Percentiles rank a stretch among this genome's conserved stretches.
These are phyloP conservation scores for Argyrosomus japonicus DNA, from an alignment of 2,113 vertebrate species.

Conservation along the genomic window DNA sequence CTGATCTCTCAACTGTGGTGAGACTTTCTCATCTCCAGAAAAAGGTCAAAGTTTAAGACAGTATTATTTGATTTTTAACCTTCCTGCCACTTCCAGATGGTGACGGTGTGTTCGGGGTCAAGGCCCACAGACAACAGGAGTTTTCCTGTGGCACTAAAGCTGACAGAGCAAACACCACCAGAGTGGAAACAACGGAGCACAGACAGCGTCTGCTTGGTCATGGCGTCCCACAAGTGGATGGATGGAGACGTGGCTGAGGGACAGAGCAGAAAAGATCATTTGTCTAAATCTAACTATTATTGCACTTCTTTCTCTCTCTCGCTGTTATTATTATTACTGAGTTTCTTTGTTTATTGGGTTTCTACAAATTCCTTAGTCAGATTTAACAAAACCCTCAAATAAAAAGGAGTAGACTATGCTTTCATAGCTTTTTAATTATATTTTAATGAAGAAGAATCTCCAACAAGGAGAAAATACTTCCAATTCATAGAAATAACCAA, in stretches of 20 bases:
- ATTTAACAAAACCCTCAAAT: background rate
- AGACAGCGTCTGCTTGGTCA: conserved; percentile 95
- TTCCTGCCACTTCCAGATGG: conserved; percentile 99
- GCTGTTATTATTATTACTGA: background rate
- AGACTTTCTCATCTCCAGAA: background rate
- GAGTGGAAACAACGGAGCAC: conserved; percentile 94
- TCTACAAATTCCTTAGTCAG: background rate
- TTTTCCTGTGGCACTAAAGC: conserved; percentile 98
- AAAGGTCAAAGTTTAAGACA: background rate
- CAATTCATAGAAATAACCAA: background rate
- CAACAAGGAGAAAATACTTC: background rate
- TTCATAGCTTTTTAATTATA: background rate
- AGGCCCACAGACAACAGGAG: conserved; percentile 94
- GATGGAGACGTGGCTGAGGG: conserved; percentile 92
- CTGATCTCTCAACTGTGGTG: background rate
- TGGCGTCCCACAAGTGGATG: conserved; percentile 97
- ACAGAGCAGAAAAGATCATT: background rate
- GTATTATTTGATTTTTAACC: conserved; percentile 57
- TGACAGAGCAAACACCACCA: conserved; percentile 94
- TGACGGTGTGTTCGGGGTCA: conserved; percentile 93
- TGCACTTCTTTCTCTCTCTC: background rate
- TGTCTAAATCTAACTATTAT: background rate
- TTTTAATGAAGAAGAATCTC: no score
- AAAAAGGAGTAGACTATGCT: background rate
- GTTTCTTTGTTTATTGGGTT: background rate